These are phyloP conservation scores for Ischnura elegans DNA, from an alignment of 2,888 invertebrate genomes.

Conservation along the genomic window DNA sequence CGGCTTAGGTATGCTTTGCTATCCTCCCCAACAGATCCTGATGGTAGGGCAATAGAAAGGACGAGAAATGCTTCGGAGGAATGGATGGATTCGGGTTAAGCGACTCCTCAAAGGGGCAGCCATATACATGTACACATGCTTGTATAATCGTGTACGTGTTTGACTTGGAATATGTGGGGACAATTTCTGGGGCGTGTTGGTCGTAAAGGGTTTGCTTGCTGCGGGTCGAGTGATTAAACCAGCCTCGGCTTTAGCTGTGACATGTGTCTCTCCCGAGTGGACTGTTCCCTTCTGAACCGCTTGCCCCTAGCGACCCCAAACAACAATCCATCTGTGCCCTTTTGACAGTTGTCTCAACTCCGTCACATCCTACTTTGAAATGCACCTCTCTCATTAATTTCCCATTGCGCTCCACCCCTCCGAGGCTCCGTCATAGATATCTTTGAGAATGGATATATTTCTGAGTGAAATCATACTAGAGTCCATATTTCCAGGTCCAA, in stretches of 20 bases:
- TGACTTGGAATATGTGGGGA: neutral
- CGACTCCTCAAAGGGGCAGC: neutral
- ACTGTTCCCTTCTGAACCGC: neutral
- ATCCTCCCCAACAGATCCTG: neutral
- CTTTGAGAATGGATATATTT: too few species aligned
- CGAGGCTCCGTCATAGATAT: too few species aligned
- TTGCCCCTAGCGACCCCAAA: neutral
- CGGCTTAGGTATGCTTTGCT: too few species aligned
- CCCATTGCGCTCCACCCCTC: too few species aligned
- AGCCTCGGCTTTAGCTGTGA: neutral
- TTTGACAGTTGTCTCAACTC: neutral
- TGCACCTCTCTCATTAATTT: neutral
- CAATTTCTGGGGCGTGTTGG: neutral
- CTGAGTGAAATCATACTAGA: too few species aligned
- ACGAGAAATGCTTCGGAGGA: neutral
- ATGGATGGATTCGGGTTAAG: neutral
- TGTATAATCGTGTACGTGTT: neutral
- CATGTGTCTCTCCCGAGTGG: neutral
- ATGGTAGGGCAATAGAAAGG: neutral
- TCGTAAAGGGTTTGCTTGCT: neutral
- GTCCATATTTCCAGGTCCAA: too few species aligned
- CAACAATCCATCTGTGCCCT: neutral
- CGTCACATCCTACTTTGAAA: too few species aligned
- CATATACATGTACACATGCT: neutral
- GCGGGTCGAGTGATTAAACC: neutral